Evolutionary conservation across 2,113 vertebrate genomes (phyloP).

Genomic region (Megalops atlanticus): DNA sequence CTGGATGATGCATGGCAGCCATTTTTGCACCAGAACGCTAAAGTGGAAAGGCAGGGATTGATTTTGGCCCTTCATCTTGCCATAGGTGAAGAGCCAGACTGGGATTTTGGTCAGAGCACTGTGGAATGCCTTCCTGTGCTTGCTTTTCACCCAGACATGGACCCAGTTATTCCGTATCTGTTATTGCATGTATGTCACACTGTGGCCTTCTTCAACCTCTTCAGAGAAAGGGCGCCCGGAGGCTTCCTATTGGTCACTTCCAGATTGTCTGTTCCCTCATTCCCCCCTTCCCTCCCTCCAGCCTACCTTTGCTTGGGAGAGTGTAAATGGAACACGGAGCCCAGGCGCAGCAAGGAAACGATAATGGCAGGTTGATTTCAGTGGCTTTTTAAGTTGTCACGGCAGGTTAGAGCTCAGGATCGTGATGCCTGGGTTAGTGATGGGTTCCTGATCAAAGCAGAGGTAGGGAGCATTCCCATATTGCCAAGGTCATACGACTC

Average conservation of each 20-base stretch:
- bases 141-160: background rate
- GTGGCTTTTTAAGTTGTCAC: constrained; percentile 9
- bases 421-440: background rate
- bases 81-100: no score
- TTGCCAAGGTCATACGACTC: constrained; percentile 4
- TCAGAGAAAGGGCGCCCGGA: background rate
- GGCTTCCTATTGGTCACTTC: background rate
- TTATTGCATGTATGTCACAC: background rate
- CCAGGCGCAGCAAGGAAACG: background rate
- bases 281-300: background rate
- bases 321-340: background rate
- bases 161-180: background rate
- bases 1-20: no score
- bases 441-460: background rate
- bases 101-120: no score
- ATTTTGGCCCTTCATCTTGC: no score
- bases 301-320: background rate
- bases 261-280: constrained; percentile 9
- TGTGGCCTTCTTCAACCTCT: background rate
- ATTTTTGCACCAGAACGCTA: no score
- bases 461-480: background rate
- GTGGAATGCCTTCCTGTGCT: background rate
- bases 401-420: background rate
- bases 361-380: constrained; percentile 17
- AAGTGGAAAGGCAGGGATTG: no score